Base-by-base conservation (phyloP, 2,113 vertebrate species). In the Malaclemys terrapin region DNA sequence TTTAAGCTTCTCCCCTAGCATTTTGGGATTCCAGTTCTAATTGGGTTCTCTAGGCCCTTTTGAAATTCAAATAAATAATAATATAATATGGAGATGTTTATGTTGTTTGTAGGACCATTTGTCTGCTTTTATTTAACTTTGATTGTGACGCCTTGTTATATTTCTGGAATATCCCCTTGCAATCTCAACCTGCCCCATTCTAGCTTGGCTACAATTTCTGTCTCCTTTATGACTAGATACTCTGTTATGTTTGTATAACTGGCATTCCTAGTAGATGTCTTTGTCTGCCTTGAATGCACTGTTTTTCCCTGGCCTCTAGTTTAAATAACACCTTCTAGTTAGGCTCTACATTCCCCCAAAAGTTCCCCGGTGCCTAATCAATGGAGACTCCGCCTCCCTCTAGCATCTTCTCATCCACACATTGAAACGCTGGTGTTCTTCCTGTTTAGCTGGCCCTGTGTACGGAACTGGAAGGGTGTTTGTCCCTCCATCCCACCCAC, bases 21-120 rank as follows among this genome's bases (percentile, higher is more conserved):
- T 59, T 12, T 24, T 29, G 27, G 25, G 57, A 59, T 27, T 59
- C 57, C 27, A 59, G 57, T 59, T 59, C 22, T 59, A 27, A 59
- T 13, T 59, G 57, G 25, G 25, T 29, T 59, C 57, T 29, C 27
- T 59, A 59, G 57, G 57, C 13, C 53, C 53, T 94, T 87, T 87
- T n/a, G 52, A 80, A 82, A 88, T n/a, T 90, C 91, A 83, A 85
- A 56, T 92, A 20, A 95, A 82, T 45, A 89, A 56, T 72, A 56
- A 45, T 2, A 85, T 76, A 8, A 92, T 91, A 86, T 92, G 50
- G 57, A 90, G 81, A 1, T 5, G 84, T 84, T 76, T 87, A 87
- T 94, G 85, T 62, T 65, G 7, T 92, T 87, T 72, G 83, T 91
- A 84, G 95, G 83, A 57, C 83, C 72, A 4, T 79, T 88, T 56